Percentiles rank a stretch among this genome's conserved stretches.
These are phyloP conservation scores for Anodontia alba DNA, from an alignment of 2,888 invertebrate genomes.

Conservation along the genomic window DNA sequence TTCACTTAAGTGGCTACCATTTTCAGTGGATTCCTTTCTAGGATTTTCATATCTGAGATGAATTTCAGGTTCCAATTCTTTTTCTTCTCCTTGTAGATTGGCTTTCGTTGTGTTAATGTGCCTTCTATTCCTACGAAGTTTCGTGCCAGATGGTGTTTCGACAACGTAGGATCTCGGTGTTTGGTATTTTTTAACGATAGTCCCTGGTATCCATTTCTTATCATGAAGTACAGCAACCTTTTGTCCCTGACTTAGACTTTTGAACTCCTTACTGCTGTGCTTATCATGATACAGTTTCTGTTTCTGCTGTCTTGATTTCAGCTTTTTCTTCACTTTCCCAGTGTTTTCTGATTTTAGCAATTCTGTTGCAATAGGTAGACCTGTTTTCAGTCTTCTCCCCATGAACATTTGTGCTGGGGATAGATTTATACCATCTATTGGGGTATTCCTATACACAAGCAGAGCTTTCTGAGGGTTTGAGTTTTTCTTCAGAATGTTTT, in stretches of 20 bases:
- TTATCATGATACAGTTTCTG: conserved; percentile 23
- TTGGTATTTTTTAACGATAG: conserved; percentile 7
- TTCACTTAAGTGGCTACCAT: neutral
- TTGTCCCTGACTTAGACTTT: conserved; percentile 2
- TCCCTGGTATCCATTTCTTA: conserved; percentile 20
- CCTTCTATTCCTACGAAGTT: neutral
- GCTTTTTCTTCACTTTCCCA: neutral
- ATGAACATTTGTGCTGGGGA: conserved; percentile 52
- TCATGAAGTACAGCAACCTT: conserved; percentile 26
- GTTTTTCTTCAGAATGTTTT: conserved; percentile 36
- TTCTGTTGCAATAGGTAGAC: conserved; percentile 36
- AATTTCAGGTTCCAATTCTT: neutral
- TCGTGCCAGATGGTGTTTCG: conserved; percentile 13
- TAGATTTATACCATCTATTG: conserved; percentile 27
- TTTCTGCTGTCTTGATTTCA: conserved; percentile 7
- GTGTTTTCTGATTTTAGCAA: conserved; percentile 17
- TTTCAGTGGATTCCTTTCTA: neutral
- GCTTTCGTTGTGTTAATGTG: conserved; percentile 5
- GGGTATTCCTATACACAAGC: conserved; percentile 30
- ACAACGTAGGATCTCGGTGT: conserved; percentile 39
- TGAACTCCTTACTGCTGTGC: conserved; percentile 14
- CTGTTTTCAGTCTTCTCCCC: conserved; percentile 38
- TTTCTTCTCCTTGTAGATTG: neutral
- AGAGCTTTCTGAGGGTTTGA: conserved; percentile 33
- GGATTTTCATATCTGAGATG: neutral